Evolutionary conservation across 1,140 invertebrate species (phyloP).

Genomic region (Calycopis cecrops): DNA sequence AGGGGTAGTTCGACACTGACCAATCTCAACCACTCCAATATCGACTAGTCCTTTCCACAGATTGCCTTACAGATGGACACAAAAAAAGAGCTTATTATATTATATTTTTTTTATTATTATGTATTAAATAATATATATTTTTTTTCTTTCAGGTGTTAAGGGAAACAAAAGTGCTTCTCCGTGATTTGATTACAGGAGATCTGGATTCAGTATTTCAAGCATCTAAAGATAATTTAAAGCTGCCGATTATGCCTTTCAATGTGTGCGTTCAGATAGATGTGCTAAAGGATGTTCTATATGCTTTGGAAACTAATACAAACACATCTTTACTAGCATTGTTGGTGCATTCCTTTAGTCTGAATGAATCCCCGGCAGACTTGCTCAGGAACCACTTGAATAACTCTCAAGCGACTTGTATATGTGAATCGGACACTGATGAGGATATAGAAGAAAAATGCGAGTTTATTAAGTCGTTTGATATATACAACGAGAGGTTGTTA

Average conservation of each 20-base stretch:
- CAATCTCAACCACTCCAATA: too few relatives aligned
- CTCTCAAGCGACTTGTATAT: slow-evolving; percentile 30
- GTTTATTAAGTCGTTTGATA: slow-evolving; percentile 78
- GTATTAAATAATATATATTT: slow-evolving; percentile 5
- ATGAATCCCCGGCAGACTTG: slow-evolving; percentile 39
- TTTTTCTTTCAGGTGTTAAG: slow-evolving; percentile 54
- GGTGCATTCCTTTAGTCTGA: slow-evolving; percentile 54
- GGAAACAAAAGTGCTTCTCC: slow-evolving; percentile 56
- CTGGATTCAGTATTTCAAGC: slow-evolving; percentile 36
- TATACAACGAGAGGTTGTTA: slow-evolving; percentile 78
- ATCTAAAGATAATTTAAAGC: slow-evolving; percentile 40
- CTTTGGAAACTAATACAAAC: slow-evolving; percentile 62
- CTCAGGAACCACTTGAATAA: slow-evolving; percentile 44
- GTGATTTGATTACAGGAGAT: slow-evolving; percentile 49
- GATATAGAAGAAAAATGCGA: slow-evolving; percentile 41
- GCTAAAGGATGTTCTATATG: slow-evolving; percentile 59
- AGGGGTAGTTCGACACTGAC: too few relatives aligned
- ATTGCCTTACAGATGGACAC: too few relatives aligned
- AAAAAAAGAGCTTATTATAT: too few relatives aligned
- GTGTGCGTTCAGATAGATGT: slow-evolving; percentile 61
- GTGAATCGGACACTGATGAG: slow-evolving; percentile 24
- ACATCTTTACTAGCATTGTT: slow-evolving; percentile 54
- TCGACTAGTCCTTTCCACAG: too few relatives aligned
- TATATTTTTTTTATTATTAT: slow-evolving; percentile 2
- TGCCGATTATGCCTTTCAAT: slow-evolving; percentile 56